These are phyloP conservation scores for Acanthopleura granulata DNA, from an alignment of 2,888 invertebrate genomes.

Conservation along the genomic window DNA sequence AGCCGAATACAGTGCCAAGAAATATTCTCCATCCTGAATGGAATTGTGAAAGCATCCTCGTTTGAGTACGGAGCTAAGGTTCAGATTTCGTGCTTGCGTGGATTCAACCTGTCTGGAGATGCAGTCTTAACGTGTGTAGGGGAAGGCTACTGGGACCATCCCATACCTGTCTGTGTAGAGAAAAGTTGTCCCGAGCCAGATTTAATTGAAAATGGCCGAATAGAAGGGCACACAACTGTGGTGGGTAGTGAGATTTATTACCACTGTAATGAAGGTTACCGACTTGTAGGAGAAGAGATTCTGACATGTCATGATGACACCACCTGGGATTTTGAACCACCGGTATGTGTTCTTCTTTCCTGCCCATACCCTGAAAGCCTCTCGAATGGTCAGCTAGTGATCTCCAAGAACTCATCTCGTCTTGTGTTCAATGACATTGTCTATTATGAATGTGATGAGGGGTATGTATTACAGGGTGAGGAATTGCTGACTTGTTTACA, in stretches of 20 bases:
- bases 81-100: constrained; percentile 22
- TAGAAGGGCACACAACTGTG: constrained; percentile 21
- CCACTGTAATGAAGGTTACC: constrained; percentile 57
- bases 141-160: neutral
- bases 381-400: neutral
- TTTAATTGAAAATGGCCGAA: constrained; percentile 22
- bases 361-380: constrained; percentile 35
- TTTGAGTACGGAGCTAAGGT: neutral
- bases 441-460: constrained; percentile 50
- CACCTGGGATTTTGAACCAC: constrained; percentile 52
- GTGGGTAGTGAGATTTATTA: constrained; percentile 39
- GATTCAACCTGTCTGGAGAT: constrained; percentile 21
- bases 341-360: constrained; percentile 51
- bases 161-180: constrained; percentile 2
- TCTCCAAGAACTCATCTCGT: neutral
- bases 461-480: constrained; percentile 46
- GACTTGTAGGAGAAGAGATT: constrained; percentile 35
- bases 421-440: constrained; percentile 33
- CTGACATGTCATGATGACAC: constrained; percentile 55
- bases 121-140: neutral
- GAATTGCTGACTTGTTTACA: constrained; percentile 40
- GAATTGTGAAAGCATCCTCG: neutral
- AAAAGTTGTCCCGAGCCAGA: constrained; percentile 22
- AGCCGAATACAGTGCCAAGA: neutral
- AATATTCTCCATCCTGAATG: neutral